Conservation (phyloP, 2,113 vertebrate species). For the Setophaga coronata region DNA sequence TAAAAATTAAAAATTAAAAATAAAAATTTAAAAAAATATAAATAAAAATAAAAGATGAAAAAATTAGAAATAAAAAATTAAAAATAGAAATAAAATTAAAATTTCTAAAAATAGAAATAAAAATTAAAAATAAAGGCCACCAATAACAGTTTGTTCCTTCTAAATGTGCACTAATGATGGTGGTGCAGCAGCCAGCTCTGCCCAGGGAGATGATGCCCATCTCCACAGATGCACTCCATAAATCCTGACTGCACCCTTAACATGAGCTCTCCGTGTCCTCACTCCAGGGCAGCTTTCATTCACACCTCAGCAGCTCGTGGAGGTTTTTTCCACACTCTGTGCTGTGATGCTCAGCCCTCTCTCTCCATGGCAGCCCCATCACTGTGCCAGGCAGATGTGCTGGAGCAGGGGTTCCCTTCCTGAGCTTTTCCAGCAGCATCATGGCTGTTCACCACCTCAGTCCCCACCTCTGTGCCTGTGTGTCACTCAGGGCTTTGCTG, state of each 20-base stretch:
- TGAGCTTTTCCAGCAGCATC: not conserved
- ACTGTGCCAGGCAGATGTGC: not conserved
- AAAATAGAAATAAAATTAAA: too few species aligned
- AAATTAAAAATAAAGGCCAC: not conserved
- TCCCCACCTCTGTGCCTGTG: not conserved
- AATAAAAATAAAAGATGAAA: too few species aligned
- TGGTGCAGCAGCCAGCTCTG: not conserved
- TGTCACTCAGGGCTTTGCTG: not conserved
- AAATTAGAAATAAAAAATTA: too few species aligned
- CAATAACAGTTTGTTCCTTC: not conserved
- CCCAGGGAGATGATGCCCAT: not conserved
- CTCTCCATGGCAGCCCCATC: not conserved
- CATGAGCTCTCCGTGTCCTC: not conserved
- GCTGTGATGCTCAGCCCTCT: not conserved
- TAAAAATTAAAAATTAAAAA: not conserved
- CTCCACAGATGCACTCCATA: not conserved
- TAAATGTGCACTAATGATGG: not conserved
- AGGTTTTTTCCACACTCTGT: not conserved
- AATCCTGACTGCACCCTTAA: not conserved
- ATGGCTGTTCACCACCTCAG: accelerated
- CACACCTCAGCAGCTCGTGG: not conserved
- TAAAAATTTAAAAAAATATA: too few species aligned
- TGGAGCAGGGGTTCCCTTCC: not conserved
- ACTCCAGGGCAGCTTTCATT: not conserved
- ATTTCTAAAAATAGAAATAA: too few species aligned